Conservation (phyloP, 2,113 vertebrate species). For the Hymenochirus boettgeri region DNA sequence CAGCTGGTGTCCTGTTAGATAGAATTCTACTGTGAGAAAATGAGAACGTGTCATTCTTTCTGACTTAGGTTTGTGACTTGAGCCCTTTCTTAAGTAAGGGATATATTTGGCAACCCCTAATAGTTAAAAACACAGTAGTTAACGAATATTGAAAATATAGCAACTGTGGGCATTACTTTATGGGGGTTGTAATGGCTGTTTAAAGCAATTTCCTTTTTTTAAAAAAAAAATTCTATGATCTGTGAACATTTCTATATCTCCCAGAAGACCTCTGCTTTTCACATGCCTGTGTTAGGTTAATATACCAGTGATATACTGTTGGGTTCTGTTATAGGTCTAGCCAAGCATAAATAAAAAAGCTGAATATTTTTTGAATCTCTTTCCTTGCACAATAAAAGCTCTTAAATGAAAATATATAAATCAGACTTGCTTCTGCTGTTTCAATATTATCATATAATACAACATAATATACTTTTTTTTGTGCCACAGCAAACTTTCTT, state of each 20-base stretch:
- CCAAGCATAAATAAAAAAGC: constrained; percentile 37
- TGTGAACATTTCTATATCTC: constrained; percentile 52
- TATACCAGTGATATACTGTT: constrained; percentile 53
- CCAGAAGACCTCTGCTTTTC: constrained; percentile 50
- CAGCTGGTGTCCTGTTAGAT: constrained; percentile 50
- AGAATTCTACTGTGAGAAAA: constrained; percentile 36
- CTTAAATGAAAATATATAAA: neutral
- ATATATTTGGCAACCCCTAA: constrained; percentile 49
- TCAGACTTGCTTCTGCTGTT: neutral
- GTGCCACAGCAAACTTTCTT: constrained; percentile 52
- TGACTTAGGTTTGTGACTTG: constrained; percentile 39
- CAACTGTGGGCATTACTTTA: too few relatives aligned
- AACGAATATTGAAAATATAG: too few relatives aligned
- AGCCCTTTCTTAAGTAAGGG: constrained; percentile 43
- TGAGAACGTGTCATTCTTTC: neutral
- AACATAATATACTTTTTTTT: constrained; percentile 54
- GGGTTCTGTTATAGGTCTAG: too few relatives aligned
- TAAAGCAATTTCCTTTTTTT: too few relatives aligned
- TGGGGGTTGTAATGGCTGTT: too few relatives aligned
- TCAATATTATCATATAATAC: neutral
- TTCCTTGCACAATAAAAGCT: too few relatives aligned
- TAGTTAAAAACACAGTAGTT: constrained; percentile 31
- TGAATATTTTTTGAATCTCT: too few relatives aligned
- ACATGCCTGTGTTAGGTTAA: constrained; percentile 52
- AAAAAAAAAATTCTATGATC: too few relatives aligned